Evolutionary conservation across 37 sponge, comb jelly and placozoan species (phyloP), one percentile per base, ranked within the genome.

Genomic region (Mnemiopsis leidyi): DNA sequence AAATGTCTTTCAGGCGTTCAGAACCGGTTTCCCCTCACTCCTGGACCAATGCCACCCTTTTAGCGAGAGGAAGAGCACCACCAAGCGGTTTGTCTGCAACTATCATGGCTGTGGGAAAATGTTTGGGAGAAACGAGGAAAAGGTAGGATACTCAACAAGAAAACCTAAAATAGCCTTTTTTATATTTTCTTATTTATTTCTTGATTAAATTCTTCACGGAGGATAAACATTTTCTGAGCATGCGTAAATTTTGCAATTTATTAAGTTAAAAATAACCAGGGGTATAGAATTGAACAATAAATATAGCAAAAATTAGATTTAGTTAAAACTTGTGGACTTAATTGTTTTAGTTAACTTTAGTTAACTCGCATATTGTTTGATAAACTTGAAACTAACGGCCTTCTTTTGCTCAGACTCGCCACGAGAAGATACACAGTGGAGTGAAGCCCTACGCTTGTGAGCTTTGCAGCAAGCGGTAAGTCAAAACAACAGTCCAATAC

Each of bases 381-480:
- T n/a, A n/a, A n/a, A n/a, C n/a, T n/a, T 48, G 61, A 48, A 48
- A 48, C 61, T 48, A 48, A 48, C 9, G 5, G 13, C 5, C 61
- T 71, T 71, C n/a, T 71, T n/a, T 29, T 5, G 5, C 29, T 85
- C 90, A 85, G 90, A 85, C 90, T 40, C 90, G 90, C 7, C 90
- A 85, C 23, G 90, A 85, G 61, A 85, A 85, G 90, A 85, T 85
- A 16, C 90, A 85, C 90, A 85, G 90, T 39, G 90, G 90, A 40
- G 90, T 85, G 23, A 85, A 85, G 23, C 90, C 90, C 3, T 85
- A 33, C 61, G 40, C 90, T 61, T 85, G 90, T 85, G 90, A 85
- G 28, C 90, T 85, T 7, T 85, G 90, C 48, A 85, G 61, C 26
- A 85, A 85, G 29, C 39, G 90, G 75, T 71, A 71, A 71, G 25